Evolutionary conservation across 2,888 invertebrate species (phyloP), one percentile per base, ranked within the genome.

Genomic region (Hyppa rectilinea): DNA sequence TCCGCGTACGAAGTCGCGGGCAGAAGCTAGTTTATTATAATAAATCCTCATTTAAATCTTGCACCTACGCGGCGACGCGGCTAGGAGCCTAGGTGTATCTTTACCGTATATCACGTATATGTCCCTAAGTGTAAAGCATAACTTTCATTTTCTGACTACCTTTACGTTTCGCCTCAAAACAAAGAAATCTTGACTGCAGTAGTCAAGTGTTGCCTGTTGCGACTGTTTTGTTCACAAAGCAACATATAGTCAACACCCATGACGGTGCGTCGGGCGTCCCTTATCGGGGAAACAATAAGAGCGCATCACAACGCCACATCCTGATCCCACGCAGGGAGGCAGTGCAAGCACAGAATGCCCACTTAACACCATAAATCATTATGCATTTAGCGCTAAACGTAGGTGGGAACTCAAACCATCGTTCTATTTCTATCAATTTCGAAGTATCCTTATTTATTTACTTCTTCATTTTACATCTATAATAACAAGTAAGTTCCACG

Each of bases 241-340:
- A 17, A 17, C 29, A 29, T 12, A 17, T 47, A 9, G 17, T 62
- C 26, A 26, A 34, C 23, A 23, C 12, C 20, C 4, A 23, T 49
- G 14, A n/a, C 31, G 17, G 31, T 67, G 17, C 20, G 23, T 7
- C 47, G 14, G 20, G 36, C 14, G 4, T n/a, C 12, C 72, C 62
- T 34, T 71, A 71, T 34, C 40, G 45, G 62, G 62, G 1, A 14
- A 34, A 71, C 71, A 71, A 62, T 40, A 38, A 47, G 14, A 29
- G 47, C n/a, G 29, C 26, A 38, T 40, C 29, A 45, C 9, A 20
- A 17, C 52, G 52, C 43, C 20, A 17, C 23, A 38, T 14, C 4
- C 17, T 7, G 1, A 29, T 26, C 26, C 36, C 17, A 38, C 29
- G 31, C n/a, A 31, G 14, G n/a, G 14, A 12, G 12, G 6, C 59